Evolutionary conservation across 2,888 invertebrate genomes (phyloP).

Genomic region (Tetragonula carbonaria): DNA sequence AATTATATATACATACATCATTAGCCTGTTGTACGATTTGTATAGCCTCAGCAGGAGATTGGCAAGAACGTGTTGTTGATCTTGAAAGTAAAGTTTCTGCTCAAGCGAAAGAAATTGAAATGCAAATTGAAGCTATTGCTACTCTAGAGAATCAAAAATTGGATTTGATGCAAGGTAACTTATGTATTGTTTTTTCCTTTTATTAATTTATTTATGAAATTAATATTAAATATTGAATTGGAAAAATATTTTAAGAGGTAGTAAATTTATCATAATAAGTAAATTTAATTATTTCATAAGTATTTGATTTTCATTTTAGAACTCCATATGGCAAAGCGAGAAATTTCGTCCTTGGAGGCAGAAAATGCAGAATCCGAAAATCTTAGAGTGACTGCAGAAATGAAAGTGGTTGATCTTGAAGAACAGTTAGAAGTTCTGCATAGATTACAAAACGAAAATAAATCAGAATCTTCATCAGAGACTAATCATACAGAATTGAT

Average conservation of each 20-base stretch:
- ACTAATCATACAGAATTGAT: constrained; percentile 85
- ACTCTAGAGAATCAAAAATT: constrained; percentile 88
- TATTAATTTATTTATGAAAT: constrained; percentile 17
- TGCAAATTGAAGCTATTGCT: constrained; percentile 86
- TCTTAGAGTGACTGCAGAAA: constrained; percentile 91
- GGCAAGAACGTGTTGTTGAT: constrained; percentile 79
- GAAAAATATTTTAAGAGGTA: background rate
- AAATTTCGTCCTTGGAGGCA: constrained; percentile 87
- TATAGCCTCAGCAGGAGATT: constrained; percentile 81
- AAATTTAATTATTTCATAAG: background rate
- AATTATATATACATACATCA: constrained; percentile 66
- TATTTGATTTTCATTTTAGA: constrained; percentile 71
- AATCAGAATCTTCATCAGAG: constrained; percentile 84
- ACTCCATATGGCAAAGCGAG: constrained; percentile 85
- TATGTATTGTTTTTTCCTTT: constrained; percentile 10
- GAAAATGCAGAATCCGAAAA: constrained; percentile 88
- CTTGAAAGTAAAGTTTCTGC: constrained; percentile 80
- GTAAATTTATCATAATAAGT: too few relatives aligned
- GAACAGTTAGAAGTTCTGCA: constrained; percentile 88
- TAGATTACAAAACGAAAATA: constrained; percentile 84
- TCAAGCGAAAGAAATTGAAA: constrained; percentile 83
- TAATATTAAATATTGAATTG: background rate
- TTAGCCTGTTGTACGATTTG: constrained; percentile 78
- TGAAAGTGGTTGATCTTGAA: constrained; percentile 91
- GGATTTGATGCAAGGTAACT: constrained; percentile 87